phyloP scores from a whole-genome alignment of 2,113 vertebrate species.

The Hippocampus comes region DNA sequence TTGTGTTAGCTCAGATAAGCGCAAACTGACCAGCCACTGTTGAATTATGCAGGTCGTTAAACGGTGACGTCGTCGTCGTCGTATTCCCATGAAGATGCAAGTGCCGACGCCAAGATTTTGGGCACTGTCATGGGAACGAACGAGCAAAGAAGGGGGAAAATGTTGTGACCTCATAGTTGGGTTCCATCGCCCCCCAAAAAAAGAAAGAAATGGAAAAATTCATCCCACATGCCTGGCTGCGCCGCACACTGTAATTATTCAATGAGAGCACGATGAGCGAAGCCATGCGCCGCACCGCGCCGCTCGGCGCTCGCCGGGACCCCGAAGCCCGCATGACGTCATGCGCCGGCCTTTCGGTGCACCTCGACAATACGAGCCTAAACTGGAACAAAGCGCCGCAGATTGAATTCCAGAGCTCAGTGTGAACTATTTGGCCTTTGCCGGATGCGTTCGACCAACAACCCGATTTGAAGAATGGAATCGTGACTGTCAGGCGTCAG shows the following conservation, averaged over 20 bases:
- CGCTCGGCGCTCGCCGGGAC: slow-evolving; percentile 13
- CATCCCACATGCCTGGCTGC: slow-evolving; percentile 22
- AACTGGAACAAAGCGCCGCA: slow-evolving; percentile 34
- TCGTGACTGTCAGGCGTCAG: slow-evolving; percentile 1
- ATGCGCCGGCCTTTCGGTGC: slow-evolving; percentile 23
- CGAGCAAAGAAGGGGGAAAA: slow-evolving; percentile 10
- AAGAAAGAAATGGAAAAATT: slow-evolving; percentile 24
- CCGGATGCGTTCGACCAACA: slow-evolving; percentile 11
- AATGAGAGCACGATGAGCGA: slow-evolving; percentile 20
- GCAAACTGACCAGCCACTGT: neutral
- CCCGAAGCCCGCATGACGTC: slow-evolving; percentile 55
- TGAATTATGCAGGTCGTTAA: neutral
- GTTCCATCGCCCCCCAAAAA: slow-evolving; percentile 13
- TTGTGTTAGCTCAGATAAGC: slow-evolving; percentile 17
- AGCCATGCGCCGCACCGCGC: slow-evolving; percentile 5
- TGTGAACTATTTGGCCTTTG: slow-evolving; percentile 22
- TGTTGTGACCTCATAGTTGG: slow-evolving; percentile 21
- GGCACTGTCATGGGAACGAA: slow-evolving; percentile 1
- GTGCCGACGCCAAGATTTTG: slow-evolving; percentile 2
- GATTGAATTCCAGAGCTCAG: slow-evolving; percentile 41
- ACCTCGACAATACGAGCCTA: slow-evolving; percentile 35
- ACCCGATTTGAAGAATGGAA: slow-evolving; percentile 7
- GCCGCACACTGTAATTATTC: slow-evolving; percentile 37
- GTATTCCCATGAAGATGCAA: neutral
- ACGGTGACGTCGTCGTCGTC: slow-evolving; percentile 1